A percentile compares a stretch with the other conserved stretches of the same genome.
Conservation (phyloP, 2,888 invertebrate genomes). For the Loripinus fragilis region DNA sequence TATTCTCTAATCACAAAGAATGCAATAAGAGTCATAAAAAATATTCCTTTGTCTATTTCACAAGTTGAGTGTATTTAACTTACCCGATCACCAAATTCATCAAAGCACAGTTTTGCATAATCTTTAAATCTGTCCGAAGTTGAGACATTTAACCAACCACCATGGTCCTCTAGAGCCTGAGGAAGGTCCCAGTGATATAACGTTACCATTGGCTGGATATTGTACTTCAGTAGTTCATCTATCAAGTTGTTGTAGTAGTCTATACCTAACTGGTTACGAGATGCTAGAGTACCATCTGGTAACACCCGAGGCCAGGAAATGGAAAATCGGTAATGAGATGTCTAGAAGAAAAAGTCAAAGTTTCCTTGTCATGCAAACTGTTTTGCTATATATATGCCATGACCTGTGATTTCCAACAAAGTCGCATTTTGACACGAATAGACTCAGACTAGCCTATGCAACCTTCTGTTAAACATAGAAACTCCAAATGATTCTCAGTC, state of each 20-base stretch:
- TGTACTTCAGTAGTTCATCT: constrained; percentile 79
- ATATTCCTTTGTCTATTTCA: too few species aligned
- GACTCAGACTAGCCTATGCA: too few species aligned
- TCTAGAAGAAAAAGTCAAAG: constrained; percentile 65
- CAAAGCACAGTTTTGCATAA: constrained; percentile 73
- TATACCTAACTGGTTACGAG: constrained; percentile 86
- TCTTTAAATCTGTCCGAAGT: constrained; percentile 79
- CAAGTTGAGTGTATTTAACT: too few species aligned
- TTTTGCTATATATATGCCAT: too few species aligned
- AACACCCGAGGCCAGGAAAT: constrained; percentile 90
- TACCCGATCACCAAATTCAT: constrained; percentile 27
- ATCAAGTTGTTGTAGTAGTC: constrained; percentile 91
- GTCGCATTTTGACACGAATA: too few species aligned
- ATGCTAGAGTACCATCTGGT: constrained; percentile 84
- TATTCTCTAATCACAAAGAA: too few species aligned
- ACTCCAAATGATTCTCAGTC: too few species aligned
- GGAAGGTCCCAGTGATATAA: constrained; percentile 84
- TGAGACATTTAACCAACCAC: constrained; percentile 80
- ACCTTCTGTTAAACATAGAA: too few species aligned
- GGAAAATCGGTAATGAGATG: constrained; percentile 83
- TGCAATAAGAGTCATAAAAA: too few species aligned
- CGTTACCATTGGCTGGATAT: constrained; percentile 86
- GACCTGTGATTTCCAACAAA: too few species aligned
- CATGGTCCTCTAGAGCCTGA: constrained; percentile 77
- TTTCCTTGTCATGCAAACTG: too few species aligned